Percentiles rank a stretch among this genome's conserved stretches.
These are phyloP conservation scores for Pantherophis alleghaniensis DNA, from an alignment of 2,797 vertebrate genomes.

Conservation along the genomic window DNA sequence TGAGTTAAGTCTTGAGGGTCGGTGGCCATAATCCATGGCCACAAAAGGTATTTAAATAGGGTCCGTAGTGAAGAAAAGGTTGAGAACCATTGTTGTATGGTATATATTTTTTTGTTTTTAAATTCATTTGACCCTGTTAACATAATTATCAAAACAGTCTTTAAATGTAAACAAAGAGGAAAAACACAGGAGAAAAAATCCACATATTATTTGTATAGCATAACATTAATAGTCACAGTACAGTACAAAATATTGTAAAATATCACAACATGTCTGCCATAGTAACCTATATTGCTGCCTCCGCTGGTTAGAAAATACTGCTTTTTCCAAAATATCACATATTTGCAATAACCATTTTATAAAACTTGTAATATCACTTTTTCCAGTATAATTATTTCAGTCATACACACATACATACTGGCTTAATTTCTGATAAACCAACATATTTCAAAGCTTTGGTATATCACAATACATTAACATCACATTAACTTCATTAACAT, in stretches of 20 bases:
- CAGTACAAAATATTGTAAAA: neutral
- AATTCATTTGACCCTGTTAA: neutral
- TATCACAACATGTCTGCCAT: neutral
- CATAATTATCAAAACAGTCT: neutral
- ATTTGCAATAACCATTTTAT: neutral
- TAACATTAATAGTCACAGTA: neutral
- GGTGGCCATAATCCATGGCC: neutral
- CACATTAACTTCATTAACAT: neutral
- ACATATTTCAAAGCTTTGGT: neutral
- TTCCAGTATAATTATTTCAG: neutral
- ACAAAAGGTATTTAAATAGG: neutral
- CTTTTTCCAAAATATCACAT: neutral
- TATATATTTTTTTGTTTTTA: neutral
- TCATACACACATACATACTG: neutral
- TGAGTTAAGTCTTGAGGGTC: neutral
- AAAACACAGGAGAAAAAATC: neutral
- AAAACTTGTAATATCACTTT: neutral
- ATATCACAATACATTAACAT: neutral
- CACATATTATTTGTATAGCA: neutral
- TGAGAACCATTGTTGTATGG: neutral
- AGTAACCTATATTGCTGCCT: neutral
- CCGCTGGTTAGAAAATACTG: neutral
- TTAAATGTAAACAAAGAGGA: neutral
- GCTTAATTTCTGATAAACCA: neutral
- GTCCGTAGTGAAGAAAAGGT: neutral